Conservation (phyloP, 2,888 invertebrate species). For the Chloroclystis v-ata region DNA sequence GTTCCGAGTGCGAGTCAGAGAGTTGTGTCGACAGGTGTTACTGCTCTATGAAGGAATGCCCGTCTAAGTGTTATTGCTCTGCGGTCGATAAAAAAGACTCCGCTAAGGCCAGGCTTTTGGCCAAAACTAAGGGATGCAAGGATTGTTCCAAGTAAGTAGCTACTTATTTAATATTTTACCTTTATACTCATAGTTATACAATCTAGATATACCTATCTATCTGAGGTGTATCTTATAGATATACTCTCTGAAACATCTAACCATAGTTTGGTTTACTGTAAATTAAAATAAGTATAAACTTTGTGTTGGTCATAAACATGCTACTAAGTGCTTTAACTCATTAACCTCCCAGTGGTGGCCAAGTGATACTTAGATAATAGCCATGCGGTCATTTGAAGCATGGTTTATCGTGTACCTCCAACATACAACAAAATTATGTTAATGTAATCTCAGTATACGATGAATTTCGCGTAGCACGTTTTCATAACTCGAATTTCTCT, state of each 20-base stretch:
- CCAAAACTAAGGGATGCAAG: slow-evolving; percentile 61
- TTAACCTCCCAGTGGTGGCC: too few relatives aligned
- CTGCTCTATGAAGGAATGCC: slow-evolving; percentile 83
- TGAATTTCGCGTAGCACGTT: slow-evolving; percentile 23
- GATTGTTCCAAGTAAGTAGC: slow-evolving; percentile 69
- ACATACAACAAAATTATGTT: not conserved
- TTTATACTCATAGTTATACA: too few relatives aligned
- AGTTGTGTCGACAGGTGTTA: slow-evolving; percentile 92
- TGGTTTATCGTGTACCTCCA: not conserved
- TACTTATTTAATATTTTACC: too few relatives aligned
- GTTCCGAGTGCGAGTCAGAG: slow-evolving; percentile 93
- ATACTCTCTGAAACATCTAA: too few relatives aligned
- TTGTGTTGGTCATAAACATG: too few relatives aligned
- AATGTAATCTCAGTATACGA: slow-evolving; percentile 11
- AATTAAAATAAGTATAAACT: too few relatives aligned
- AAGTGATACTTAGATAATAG: too few relatives aligned
- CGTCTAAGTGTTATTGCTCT: slow-evolving; percentile 81
- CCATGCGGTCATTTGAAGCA: too few relatives aligned
- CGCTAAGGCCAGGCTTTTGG: slow-evolving; percentile 50
- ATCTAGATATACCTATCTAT: too few relatives aligned
- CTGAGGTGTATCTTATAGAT: too few relatives aligned
- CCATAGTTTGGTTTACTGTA: too few relatives aligned
- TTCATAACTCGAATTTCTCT: slow-evolving; percentile 58
- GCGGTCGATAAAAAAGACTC: slow-evolving; percentile 71
- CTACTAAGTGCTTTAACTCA: too few relatives aligned